phyloP scores from a whole-genome alignment of 2,113 vertebrate species.

The Strigops habroptila region DNA sequence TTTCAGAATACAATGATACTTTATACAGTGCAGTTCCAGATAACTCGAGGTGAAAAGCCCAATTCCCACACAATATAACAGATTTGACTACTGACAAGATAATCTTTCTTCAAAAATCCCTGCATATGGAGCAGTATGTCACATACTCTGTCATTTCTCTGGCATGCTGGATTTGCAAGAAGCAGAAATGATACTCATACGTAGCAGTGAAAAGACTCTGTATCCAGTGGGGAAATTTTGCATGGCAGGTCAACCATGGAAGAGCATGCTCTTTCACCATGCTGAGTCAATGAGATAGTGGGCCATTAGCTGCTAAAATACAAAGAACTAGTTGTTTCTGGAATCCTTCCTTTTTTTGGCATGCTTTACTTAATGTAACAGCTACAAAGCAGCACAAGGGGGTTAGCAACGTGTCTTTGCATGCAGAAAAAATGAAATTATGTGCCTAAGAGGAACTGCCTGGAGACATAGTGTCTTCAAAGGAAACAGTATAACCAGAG shows the following conservation, averaged over 20 bases:
- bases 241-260: background rate
- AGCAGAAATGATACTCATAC: background rate
- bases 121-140: background rate
- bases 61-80: background rate
- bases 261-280: background rate
- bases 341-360: background rate
- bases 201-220: background rate
- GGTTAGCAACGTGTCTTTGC: background rate
- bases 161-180: background rate
- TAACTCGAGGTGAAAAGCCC: background rate
- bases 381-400: background rate
- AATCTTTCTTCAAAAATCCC: background rate
- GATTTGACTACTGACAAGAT: background rate
- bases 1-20: background rate
- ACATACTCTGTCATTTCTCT: background rate
- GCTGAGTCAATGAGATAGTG: background rate
- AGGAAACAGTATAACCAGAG: slow-evolving; percentile 7
- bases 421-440: background rate
- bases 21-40: background rate
- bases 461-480: background rate
- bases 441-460: slow-evolving; percentile 32
- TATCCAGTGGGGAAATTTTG: background rate
- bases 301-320: slow-evolving; percentile 3
- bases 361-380: background rate
- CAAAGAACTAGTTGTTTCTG: slow-evolving; percentile 23